Base-by-base conservation (phyloP, 53 echinoderm and acorn worm genomes). In the Patiria pectinifera region DNA sequence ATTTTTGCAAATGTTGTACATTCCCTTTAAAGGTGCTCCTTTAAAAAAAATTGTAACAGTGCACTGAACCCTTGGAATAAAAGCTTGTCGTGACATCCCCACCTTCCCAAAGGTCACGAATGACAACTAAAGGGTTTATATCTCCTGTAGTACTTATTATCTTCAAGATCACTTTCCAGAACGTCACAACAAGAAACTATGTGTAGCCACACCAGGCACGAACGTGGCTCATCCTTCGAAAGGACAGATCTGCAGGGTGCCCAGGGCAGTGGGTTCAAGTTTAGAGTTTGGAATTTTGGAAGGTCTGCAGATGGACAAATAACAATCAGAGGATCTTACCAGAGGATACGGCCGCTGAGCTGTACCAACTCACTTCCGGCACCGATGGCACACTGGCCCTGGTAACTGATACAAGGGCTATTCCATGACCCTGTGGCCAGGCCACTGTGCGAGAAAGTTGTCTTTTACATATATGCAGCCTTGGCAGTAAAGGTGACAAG, bases 271-370 rank as follows among this genome's bases (percentile, higher is more conserved):
- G 23, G 70, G 16, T 85, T 85, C 70, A 85, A 66, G 85, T 85
- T 85, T 21, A 69, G 63, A 66, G 25, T 84, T 69, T 61, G 46
- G 79, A 79, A 79, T 79, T 79, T 45, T 12, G 45, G 46, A 79
- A 79, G 84, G 84, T 84, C 62, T 43, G 44, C 74, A 16, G 15
- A 14, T 16, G 66, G 14, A 69, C 25, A 63, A 45, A 4, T 44
- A 85, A 85, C 85, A 85, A 85, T 69, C 85, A 69, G 44, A 85
- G 84, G 84, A 85, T 69, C 26, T 85, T 70, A 85, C 70, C 45
- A 66, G 69, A 85, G 85, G 69, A 85, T 45, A 16, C 19, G 26
- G 69, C 19, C 9, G 21, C 43, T 9, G 45, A 35, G 69, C 59
- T 21, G 66, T 26, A 35, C 63, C 45, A 4, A 21, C 0, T 6